Conservation (phyloP, 2,797 vertebrate genomes). For the Momotus momota region DNA sequence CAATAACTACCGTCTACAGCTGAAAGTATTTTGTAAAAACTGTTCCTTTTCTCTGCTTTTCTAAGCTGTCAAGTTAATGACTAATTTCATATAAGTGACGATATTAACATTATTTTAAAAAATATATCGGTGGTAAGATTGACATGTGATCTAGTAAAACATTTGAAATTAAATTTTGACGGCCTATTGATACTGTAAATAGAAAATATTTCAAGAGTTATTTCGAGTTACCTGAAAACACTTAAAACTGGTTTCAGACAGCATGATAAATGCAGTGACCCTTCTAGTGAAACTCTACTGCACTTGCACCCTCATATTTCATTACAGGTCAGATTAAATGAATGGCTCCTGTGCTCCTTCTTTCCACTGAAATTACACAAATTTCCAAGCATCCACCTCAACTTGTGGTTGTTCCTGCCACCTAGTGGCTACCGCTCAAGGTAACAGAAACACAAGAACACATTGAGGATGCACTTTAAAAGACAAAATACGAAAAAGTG, state of each 20-base stretch:
- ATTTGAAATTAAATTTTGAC: not conserved
- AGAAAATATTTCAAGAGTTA: not conserved
- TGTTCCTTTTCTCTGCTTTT: not conserved
- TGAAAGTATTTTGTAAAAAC: not conserved
- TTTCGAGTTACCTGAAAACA: not conserved
- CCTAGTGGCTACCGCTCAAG: slow-evolving; percentile 23
- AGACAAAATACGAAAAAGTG: not conserved
- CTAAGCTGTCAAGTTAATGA: not conserved
- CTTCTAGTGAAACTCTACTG: not conserved
- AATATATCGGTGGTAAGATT: not conserved
- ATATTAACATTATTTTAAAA: not conserved
- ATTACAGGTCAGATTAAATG: not conserved
- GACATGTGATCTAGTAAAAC: not conserved
- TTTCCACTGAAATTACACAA: not conserved
- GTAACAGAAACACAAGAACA: not conserved
- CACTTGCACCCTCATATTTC: not conserved
- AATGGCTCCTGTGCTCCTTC: not conserved
- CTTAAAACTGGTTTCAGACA: not conserved
- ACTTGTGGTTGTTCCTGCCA: slow-evolving; percentile 63
- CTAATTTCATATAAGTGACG: not conserved
- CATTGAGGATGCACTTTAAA: not conserved
- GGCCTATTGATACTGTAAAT: not conserved
- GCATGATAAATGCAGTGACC: not conserved
- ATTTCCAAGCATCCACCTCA: not conserved
- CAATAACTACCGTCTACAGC: not conserved